A percentile compares a stretch with the other conserved stretches of the same genome.
These are phyloP conservation scores for Phaenicophaeus curvirostris DNA, from an alignment of 2,797 vertebrate genomes.

Conservation along the genomic window DNA sequence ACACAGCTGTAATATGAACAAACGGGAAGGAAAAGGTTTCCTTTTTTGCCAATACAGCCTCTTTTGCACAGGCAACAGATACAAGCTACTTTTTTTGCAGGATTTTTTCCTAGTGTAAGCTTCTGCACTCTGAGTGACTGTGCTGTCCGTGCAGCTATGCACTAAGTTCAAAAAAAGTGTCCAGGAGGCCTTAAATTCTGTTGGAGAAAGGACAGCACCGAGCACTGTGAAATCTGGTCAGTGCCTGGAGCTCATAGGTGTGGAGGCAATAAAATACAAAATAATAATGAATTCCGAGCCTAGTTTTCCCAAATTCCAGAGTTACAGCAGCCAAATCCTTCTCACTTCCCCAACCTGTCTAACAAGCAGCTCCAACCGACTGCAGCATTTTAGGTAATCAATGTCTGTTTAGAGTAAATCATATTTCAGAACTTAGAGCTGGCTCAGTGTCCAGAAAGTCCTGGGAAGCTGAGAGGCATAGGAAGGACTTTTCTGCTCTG, in stretches of 20 bases:
- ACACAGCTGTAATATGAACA: constrained; percentile 9
- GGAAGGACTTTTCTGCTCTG: constrained; percentile 13
- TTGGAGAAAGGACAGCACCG: background rate
- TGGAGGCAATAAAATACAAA: background rate
- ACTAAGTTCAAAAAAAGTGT: background rate
- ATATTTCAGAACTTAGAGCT: background rate
- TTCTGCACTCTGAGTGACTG: background rate
- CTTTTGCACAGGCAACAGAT: constrained; percentile 6
- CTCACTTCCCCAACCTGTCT: background rate
- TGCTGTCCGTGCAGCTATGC: background rate
- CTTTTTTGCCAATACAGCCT: constrained; percentile 39
- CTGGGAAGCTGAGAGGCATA: background rate
- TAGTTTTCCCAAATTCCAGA: background rate
- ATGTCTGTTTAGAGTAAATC: background rate
- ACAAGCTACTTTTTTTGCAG: background rate
- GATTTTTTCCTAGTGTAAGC: background rate
- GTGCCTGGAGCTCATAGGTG: background rate
- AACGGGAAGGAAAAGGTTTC: background rate
- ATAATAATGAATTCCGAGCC: background rate
- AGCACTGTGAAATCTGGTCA: background rate
- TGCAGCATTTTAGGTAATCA: background rate
- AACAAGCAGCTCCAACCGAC: background rate
- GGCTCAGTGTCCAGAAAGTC: background rate
- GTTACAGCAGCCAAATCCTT: background rate
- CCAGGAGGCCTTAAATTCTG: background rate